Percentiles rank a stretch among this genome's conserved stretches.
These are phyloP conservation scores for Proctacanthus coquilletti DNA, from an alignment of 1,140 invertebrate species.

Conservation along the genomic window DNA sequence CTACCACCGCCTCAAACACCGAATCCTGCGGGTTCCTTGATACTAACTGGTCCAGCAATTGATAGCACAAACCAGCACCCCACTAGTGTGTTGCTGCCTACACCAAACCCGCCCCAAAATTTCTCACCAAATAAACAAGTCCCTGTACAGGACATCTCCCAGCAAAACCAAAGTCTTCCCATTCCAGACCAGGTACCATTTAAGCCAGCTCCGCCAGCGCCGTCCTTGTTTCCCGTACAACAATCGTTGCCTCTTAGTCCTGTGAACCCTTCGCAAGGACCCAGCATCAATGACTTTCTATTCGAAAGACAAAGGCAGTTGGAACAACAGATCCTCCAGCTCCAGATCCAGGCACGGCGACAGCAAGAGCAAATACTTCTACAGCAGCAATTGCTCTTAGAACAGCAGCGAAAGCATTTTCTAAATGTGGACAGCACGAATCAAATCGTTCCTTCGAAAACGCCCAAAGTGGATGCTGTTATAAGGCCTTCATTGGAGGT, in stretches of 20 bases:
- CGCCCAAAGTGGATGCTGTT: no score
- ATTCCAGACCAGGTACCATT: no score
- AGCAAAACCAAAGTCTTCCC: no score
- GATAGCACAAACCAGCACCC: constrained; percentile 7
- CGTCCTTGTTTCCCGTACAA: constrained; percentile 8
- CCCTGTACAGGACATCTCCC: no score
- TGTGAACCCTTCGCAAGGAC: constrained; percentile 4
- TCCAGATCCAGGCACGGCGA: constrained; percentile 46
- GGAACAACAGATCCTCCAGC: constrained; percentile 47
- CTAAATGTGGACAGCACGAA: constrained; percentile 19
- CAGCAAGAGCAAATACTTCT: constrained; percentile 51
- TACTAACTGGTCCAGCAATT: constrained; percentile 9
- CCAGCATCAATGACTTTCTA: constrained; percentile 23
- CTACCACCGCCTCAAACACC: constrained; percentile 2
- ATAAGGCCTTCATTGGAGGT: no score
- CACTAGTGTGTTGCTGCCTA: constrained; percentile 13
- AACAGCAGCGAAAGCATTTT: constrained; percentile 36
- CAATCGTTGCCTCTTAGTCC: background rate
- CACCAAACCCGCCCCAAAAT: constrained; percentile 18
- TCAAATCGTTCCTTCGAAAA: constrained; percentile 10
- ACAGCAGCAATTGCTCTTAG: constrained; percentile 40
- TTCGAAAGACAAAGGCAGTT: constrained; percentile 46
- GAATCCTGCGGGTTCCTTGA: constrained; percentile 9
- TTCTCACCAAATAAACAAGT: background rate
- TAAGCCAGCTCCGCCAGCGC: constrained; percentile 9